Base-by-base conservation (phyloP, 2,797 vertebrate genomes). In the Syngnathus acus region DNA sequence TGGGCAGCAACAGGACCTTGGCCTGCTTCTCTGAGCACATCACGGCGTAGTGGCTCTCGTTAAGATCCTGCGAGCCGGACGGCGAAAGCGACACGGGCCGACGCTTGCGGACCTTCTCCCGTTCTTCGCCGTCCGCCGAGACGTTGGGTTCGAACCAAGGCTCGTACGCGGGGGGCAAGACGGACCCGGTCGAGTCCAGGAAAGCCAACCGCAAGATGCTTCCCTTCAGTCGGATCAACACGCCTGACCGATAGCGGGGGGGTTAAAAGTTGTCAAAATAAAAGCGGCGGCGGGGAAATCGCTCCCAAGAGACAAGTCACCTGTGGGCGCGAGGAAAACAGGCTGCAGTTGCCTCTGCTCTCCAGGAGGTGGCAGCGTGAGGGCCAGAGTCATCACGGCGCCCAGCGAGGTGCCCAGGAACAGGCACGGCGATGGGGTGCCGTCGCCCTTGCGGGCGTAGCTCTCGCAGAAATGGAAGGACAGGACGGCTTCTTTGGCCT, bases 11-110 rank as follows among this genome's bases (percentile, higher is more conserved):
- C 60, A 99, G 90, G 74, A 99, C 95, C 89, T 99, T 98, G 86
- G 97, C 97, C 92, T 99, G 95, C 85, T 99, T 99, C 90, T 99
- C 97, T 1, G 97, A 99, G 86, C 97, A 99, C 81, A 97, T 93
- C 90, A 99, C 95, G 55, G 94, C 94, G 63, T 97, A 98, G 78
- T 98, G 96, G 87, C 90, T 93, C 91, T 99, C 97, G 78, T 72
- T 94, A 71, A 96, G 91, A 90, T 98, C 96, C 93, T 98, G 95
- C 85, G 96, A 97, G 74, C 93, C 91, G 71, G 94, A 93, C 1
- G 96, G 96, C 19, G 97, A 98, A 65, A 98, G 94, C 0, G 95
- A 99, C 74, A 96, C 95, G 16, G 96, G 88, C 32, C 89, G 85
- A 32, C 89, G 87, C 88, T 94, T 96, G 0, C 87, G 85, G 74